These are phyloP conservation scores for Ivindomyrus marchei DNA, from an alignment of 2,113 vertebrate genomes.

Conservation along the genomic window DNA sequence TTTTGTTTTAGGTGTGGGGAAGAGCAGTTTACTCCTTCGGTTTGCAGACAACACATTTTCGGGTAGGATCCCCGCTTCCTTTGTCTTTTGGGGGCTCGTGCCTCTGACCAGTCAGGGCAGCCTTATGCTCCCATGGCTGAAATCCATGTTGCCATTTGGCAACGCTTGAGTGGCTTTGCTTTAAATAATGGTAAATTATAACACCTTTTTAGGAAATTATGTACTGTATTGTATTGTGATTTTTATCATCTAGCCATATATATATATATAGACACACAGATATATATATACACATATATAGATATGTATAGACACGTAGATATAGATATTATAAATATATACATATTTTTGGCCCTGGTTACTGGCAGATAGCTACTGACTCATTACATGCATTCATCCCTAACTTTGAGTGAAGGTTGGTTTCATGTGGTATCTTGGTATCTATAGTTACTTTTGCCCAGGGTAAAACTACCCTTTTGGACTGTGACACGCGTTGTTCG, in stretches of 20 bases:
- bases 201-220: not conserved
- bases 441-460: not conserved
- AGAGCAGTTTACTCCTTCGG: conserved; percentile 80
- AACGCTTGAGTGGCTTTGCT: not conserved
- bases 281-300: too few species aligned
- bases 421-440: not conserved
- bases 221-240: not conserved
- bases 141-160: not conserved
- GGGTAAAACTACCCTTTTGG: not conserved
- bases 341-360: not conserved
- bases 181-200: not conserved
- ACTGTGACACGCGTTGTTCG: not conserved
- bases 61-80: conserved; percentile 54
- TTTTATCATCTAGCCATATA: not conserved
- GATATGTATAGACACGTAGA: too few species aligned
- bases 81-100: not conserved
- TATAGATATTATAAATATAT: too few species aligned
- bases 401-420: not conserved
- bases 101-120: not conserved
- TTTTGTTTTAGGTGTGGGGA: conserved; percentile 72
- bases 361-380: not conserved
- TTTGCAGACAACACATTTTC: conserved; percentile 87
- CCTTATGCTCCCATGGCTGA: not conserved
- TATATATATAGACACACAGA: too few species aligned
- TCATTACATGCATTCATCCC: not conserved